Conservation (phyloP, 2,888 invertebrate species). For the Atethmia centrago region DNA sequence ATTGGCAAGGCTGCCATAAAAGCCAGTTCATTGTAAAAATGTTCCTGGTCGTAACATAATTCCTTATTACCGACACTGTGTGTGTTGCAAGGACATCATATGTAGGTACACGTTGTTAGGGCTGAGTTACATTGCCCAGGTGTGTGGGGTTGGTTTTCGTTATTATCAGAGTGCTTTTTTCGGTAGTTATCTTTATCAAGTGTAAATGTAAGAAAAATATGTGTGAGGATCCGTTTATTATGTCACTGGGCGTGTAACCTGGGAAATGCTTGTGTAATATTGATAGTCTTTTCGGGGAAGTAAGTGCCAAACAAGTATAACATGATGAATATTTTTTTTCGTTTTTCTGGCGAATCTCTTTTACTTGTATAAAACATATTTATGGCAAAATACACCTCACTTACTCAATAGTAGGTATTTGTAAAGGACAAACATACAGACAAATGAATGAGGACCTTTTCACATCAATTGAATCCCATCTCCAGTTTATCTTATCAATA, state of each 20-base stretch:
- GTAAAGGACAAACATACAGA: constrained; percentile 8
- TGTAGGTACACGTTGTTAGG: constrained; percentile 18
- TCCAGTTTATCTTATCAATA: constrained; percentile 23
- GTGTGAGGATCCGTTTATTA: not conserved
- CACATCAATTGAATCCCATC: constrained; percentile 4
- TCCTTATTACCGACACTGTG: constrained; percentile 59
- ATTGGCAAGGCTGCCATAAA: constrained; percentile 60
- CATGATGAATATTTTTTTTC: not conserved
- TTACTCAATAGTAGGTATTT: constrained; percentile 5
- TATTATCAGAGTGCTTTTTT: too few species aligned
- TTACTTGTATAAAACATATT: too few species aligned
- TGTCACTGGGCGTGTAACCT: not conserved
- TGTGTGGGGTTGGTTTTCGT: not conserved
- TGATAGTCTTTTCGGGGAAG: not conserved
- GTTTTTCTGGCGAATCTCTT: not conserved
- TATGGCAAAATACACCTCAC: not conserved
- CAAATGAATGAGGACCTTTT: constrained; percentile 24
- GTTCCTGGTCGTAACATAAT: constrained; percentile 61
- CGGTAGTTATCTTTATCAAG: not conserved
- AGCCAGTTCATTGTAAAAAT: constrained; percentile 60
- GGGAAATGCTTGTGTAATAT: not conserved
- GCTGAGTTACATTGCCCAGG: constrained; percentile 22
- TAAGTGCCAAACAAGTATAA: too few species aligned
- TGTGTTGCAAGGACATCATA: constrained; percentile 33
- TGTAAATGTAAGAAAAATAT: not conserved